Percentiles rank a stretch among this genome's conserved stretches.
Evolutionary conservation across 2,888 invertebrate species (phyloP).

Genomic region (Pyrrhia umbra): DNA sequence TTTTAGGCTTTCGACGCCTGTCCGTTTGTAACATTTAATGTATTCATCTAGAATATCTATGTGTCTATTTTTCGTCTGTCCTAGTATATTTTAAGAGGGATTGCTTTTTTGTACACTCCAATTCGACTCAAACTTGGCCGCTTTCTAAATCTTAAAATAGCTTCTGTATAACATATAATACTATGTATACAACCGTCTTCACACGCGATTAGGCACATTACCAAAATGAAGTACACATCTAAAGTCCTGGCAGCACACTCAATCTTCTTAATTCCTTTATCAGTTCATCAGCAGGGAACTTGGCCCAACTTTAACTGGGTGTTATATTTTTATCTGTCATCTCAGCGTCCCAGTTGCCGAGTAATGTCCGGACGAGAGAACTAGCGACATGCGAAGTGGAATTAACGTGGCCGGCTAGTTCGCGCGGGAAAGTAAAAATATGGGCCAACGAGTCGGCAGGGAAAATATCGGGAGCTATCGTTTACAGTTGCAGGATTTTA

Average conservation of each 20-base stretch:
- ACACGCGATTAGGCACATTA: background rate
- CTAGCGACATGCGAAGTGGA: conserved; percentile 63
- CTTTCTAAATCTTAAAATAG: too few species aligned
- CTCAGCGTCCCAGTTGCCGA: conserved; percentile 46
- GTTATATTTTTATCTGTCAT: conserved; percentile 46
- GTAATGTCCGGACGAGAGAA: conserved; percentile 44
- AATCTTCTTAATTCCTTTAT: conserved; percentile 29
- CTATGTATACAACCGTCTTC: too few species aligned
- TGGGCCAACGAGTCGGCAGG: conserved; percentile 33
- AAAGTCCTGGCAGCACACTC: background rate
- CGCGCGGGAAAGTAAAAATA: conserved; percentile 40
- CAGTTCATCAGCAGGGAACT: conserved; percentile 36
- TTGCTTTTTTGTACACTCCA: too few species aligned
- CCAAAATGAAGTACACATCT: background rate
- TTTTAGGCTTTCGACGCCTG: too few species aligned
- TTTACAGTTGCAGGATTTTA: background rate
- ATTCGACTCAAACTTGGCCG: too few species aligned
- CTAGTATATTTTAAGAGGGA: too few species aligned
- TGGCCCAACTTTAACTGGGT: conserved; percentile 19
- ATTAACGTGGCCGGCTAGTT: conserved; percentile 59
- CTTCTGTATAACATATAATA: too few species aligned
- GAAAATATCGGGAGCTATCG: conserved; percentile 19
- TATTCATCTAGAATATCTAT: too few species aligned
- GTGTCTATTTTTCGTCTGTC: too few species aligned
- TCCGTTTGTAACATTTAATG: too few species aligned